Conservation (phyloP, 2,113 vertebrate species). For the Probosciger aterrimus region DNA sequence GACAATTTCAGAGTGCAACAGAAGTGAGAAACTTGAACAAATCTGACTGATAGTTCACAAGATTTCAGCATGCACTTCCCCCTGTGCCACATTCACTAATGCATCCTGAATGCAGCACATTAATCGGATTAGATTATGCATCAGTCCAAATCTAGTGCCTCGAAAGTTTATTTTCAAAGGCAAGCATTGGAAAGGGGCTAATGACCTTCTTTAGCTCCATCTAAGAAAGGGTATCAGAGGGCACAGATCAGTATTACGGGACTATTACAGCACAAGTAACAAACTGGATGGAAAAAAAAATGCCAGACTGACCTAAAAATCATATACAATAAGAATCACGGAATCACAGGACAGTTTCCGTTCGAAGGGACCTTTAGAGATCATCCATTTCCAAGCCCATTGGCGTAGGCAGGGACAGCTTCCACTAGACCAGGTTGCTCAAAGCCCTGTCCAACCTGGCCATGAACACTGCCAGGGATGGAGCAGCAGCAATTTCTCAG, state of each 20-base stretch:
- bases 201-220: background rate
- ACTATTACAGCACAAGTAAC: background rate
- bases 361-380: background rate
- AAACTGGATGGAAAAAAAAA: background rate
- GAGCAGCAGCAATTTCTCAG: background rate
- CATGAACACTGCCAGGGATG: background rate
- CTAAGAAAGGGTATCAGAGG: background rate
- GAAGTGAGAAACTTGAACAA: conserved; percentile 8
- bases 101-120: background rate
- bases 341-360: background rate
- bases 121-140: background rate
- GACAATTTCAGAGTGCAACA: background rate
- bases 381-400: background rate
- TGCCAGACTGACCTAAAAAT: background rate
- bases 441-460: background rate
- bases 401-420: background rate
- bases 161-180: background rate
- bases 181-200: background rate
- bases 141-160: background rate
- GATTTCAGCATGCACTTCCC: background rate
- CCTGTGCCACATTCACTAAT: background rate
- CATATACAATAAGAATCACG: background rate
- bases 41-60: background rate
- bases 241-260: background rate
- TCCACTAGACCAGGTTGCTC: background rate